These are phyloP conservation scores for Pristionchus maxplancki DNA, from an alignment of 2,888 invertebrate species.

Conservation along the genomic window DNA sequence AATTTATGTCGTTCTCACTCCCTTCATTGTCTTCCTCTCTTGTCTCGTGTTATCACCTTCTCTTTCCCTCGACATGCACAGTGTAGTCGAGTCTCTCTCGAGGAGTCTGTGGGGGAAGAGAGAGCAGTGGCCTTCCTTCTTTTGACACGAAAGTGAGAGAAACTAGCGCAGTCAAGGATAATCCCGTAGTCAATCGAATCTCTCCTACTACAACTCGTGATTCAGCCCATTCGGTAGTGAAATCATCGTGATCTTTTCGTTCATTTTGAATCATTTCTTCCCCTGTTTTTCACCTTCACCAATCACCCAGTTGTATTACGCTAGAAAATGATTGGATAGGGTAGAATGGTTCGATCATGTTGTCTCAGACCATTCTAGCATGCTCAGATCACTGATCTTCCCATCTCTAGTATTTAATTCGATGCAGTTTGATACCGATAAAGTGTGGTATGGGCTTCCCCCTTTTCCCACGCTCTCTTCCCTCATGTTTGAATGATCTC, in stretches of 20 bases:
- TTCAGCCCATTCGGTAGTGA: not conserved
- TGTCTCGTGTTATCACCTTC: not conserved
- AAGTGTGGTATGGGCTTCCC: conserved; percentile 51
- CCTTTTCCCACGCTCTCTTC: conserved; percentile 40
- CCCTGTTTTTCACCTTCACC: not conserved
- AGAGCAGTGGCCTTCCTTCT: not conserved
- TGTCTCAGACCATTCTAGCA: conserved; percentile 51
- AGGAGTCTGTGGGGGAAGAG: not conserved
- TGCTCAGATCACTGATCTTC: conserved; percentile 4
- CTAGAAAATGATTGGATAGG: not conserved
- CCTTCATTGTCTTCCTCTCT: conserved; percentile 22
- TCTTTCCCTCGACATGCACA: not conserved
- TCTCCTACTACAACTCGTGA: not conserved
- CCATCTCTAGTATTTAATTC: conserved; percentile 14
- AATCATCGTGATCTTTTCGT: not conserved
- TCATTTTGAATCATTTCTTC: not conserved
- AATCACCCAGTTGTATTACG: not conserved
- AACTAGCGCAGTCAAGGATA: not conserved
- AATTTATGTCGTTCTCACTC: not conserved
- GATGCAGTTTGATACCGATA: conserved; percentile 15
- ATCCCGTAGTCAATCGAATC: not conserved
- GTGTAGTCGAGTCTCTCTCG: not conserved
- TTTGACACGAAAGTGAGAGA: not conserved
- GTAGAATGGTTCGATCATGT: not conserved
- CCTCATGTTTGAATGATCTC: conserved; percentile 36